Evolutionary conservation across 2,888 invertebrate genomes (phyloP).

Genomic region (Drosophila mimica): DNA sequence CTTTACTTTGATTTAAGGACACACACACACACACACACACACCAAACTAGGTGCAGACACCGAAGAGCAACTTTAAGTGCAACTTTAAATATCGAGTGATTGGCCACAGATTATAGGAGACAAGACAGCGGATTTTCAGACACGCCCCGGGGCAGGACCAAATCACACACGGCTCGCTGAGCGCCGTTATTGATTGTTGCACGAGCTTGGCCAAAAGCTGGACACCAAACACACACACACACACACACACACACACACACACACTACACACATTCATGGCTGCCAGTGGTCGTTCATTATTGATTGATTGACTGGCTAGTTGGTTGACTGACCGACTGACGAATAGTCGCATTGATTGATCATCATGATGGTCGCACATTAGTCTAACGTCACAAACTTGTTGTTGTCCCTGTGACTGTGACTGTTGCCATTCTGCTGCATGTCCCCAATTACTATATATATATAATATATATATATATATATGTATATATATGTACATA

Average conservation of each 20-base stretch:
- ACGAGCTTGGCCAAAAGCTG: conserved; percentile 42
- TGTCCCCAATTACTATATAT: conserved; percentile 5
- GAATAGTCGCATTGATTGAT: conserved; percentile 66
- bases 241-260: neutral
- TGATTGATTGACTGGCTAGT: conserved; percentile 65
- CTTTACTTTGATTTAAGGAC: neutral
- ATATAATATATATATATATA: neutral
- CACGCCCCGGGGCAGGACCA: conserved; percentile 1
- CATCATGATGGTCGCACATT: conserved; percentile 48
- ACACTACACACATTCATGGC: neutral
- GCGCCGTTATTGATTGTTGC: conserved; percentile 57
- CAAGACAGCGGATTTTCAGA: conserved; percentile 26
- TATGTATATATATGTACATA: too few relatives aligned
- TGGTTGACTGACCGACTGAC: conserved; percentile 63
- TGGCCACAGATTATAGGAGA: conserved; percentile 15
- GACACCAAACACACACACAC: conserved; percentile 9
- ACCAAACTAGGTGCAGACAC: conserved; percentile 43
- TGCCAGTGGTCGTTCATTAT: conserved; percentile 38
- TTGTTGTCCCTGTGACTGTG: conserved; percentile 10
- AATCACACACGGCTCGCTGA: conserved; percentile 36
- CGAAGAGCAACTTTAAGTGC: conserved; percentile 28
- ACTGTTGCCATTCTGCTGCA: conserved; percentile 13
- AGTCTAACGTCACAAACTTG: conserved; percentile 35
- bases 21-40: conserved; percentile 19
- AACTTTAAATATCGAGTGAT: conserved; percentile 32